Percentiles rank a stretch among this genome's conserved stretches.
phyloP scores from a whole-genome alignment of 2,797 vertebrate species.

The Chaetophractus vellerosus region DNA sequence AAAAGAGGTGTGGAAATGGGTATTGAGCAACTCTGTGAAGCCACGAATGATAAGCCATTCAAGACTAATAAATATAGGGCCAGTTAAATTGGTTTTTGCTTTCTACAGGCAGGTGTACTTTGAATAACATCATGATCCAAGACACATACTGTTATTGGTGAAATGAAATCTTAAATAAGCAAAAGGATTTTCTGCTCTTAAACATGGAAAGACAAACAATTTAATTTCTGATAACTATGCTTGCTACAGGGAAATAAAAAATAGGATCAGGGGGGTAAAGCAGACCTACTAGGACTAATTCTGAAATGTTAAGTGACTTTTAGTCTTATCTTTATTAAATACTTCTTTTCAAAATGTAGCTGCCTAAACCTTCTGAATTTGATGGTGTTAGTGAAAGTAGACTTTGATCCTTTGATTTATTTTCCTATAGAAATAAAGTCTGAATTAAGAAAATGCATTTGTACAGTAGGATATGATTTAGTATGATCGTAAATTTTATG shows the following conservation, averaged over 20 bases:
- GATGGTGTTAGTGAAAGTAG: conserved; percentile 10
- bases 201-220: background rate
- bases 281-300: background rate
- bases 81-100: conserved; percentile 22
- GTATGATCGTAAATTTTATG: conserved; percentile 8
- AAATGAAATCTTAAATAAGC: conserved; percentile 47
- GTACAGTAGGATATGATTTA: background rate
- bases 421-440: conserved; percentile 40
- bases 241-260: conserved; percentile 41
- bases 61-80: conserved; percentile 46
- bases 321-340: conserved; percentile 49
- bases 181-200: conserved; percentile 24
- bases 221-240: conserved; percentile 19
- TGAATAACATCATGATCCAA: conserved; percentile 25
- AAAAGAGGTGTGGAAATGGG: background rate
- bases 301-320: conserved; percentile 36
- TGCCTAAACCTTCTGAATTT: conserved; percentile 2
- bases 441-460: conserved; percentile 44
- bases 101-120: conserved; percentile 39
- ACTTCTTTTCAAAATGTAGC: conserved; percentile 28
- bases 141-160: background rate
- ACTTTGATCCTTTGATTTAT: background rate
- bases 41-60: conserved; percentile 34
- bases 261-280: conserved; percentile 26
- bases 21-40: background rate